phyloP scores from a whole-genome alignment of 2,888 invertebrate species.

The Chrysomela aeneicollis region DNA sequence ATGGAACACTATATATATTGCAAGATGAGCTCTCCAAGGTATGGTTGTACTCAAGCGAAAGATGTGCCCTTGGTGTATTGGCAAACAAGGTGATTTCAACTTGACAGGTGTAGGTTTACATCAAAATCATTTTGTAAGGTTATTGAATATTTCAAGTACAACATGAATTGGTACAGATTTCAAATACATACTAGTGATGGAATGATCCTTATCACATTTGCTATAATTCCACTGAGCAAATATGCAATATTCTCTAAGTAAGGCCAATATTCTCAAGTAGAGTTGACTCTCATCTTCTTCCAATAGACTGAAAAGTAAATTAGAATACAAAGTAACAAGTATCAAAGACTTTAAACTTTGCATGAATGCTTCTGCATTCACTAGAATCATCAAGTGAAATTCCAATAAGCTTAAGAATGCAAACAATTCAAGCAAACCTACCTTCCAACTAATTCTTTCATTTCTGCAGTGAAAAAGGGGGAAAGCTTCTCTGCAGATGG shows the following conservation, averaged over 20 bases:
- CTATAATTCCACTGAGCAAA: conserved; percentile 66
- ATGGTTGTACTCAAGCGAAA: too few relatives aligned
- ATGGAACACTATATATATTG: too few relatives aligned
- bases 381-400: too few relatives aligned
- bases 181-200: conserved; percentile 49
- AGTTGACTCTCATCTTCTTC: conserved; percentile 63
- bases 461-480: conserved; percentile 52
- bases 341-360: too few relatives aligned
- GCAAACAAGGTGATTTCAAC: too few relatives aligned
- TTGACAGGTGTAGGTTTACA: too few relatives aligned
- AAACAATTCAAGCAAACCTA: conserved; percentile 37
- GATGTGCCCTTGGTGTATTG: too few relatives aligned
- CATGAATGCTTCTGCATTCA: too few relatives aligned
- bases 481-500: conserved; percentile 50
- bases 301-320: conserved; percentile 49
- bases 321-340: too few relatives aligned
- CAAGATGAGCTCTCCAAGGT: too few relatives aligned
- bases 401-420: too few relatives aligned
- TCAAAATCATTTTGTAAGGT: too few relatives aligned
- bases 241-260: conserved; percentile 70
- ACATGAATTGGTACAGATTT: neutral
- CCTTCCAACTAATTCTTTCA: conserved; percentile 53
- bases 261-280: conserved; percentile 69
- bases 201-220: conserved; percentile 42
- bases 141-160: neutral